A percentile compares a stretch with the other conserved stretches of the same genome.
phyloP scores from a whole-genome alignment of 1,140 invertebrate genomes.

The Halyomorpha halys region DNA sequence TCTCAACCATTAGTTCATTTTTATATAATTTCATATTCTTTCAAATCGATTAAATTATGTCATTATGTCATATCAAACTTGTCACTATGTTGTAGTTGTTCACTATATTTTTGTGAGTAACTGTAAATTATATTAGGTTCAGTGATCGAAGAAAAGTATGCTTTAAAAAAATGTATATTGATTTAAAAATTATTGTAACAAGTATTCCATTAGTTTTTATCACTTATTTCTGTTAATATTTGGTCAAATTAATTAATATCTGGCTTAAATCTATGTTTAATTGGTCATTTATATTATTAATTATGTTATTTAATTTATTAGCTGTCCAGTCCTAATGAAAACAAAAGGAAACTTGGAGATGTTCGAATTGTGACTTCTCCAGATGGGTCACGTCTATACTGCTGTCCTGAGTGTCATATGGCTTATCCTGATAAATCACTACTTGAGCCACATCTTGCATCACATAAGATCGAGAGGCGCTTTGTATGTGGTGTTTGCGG shows the following conservation, averaged over 20 bases:
- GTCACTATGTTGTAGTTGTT: no score
- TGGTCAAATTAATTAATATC: background rate
- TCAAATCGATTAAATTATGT: no score
- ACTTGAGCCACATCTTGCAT: slow-evolving; percentile 60
- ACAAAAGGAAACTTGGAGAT: slow-evolving; percentile 55
- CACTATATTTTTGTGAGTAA: no score
- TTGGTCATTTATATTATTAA: background rate
- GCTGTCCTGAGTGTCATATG: slow-evolving; percentile 70
- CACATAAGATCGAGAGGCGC: slow-evolving; percentile 64
- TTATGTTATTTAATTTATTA: slow-evolving; percentile 10
- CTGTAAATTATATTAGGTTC: no score
- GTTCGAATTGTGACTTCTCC: slow-evolving; percentile 59
- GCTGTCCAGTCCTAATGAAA: slow-evolving; percentile 25
- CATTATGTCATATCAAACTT: no score
- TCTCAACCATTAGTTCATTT: background rate
- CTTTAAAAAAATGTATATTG: background rate
- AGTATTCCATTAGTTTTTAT: no score
- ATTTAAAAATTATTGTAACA: no score
- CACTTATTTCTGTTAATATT: no score
- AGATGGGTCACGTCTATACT: slow-evolving; percentile 60
- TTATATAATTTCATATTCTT: background rate
- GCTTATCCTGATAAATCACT: slow-evolving; percentile 65
- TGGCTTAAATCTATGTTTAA: background rate
- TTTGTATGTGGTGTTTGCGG: slow-evolving; percentile 50
- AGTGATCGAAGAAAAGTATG: no score